These are phyloP conservation scores for Trogon surrucura DNA, from an alignment of 2,113 vertebrate species.

Conservation along the genomic window DNA sequence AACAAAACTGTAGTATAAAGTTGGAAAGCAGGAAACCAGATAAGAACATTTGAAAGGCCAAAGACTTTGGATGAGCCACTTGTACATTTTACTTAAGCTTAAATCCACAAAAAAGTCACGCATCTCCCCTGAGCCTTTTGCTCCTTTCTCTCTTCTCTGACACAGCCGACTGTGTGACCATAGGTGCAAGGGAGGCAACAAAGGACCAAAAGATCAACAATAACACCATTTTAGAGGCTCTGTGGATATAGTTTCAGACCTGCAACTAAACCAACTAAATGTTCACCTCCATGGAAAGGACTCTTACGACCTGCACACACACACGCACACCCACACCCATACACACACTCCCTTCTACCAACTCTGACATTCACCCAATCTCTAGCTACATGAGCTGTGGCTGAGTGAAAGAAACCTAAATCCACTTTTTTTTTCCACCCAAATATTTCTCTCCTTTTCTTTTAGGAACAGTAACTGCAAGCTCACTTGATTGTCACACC, in stretches of 20 bases:
- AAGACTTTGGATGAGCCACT: background rate
- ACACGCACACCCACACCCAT: no score
- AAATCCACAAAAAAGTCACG: background rate
- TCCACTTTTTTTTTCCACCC: accelerated
- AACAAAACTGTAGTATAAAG: background rate
- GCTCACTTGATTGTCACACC: background rate
- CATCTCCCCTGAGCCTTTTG: background rate
- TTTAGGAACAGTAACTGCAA: background rate
- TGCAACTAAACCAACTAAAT: background rate
- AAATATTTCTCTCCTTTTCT: background rate
- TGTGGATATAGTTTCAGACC: background rate
- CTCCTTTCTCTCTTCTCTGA: background rate
- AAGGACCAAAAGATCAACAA: background rate
- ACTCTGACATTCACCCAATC: background rate
- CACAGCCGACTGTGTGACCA: background rate
- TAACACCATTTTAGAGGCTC: background rate
- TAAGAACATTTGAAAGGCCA: background rate
- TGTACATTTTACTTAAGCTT: background rate
- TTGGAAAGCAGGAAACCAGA: background rate
- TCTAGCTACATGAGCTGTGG: background rate
- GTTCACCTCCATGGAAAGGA: background rate
- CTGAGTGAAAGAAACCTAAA: background rate
- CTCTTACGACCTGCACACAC: background rate
- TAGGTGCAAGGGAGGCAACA: background rate
- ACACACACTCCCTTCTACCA: background rate